These are phyloP conservation scores for Tragelaphus eurycerus DNA, from an alignment of 2,797 vertebrate genomes.

Conservation along the genomic window DNA sequence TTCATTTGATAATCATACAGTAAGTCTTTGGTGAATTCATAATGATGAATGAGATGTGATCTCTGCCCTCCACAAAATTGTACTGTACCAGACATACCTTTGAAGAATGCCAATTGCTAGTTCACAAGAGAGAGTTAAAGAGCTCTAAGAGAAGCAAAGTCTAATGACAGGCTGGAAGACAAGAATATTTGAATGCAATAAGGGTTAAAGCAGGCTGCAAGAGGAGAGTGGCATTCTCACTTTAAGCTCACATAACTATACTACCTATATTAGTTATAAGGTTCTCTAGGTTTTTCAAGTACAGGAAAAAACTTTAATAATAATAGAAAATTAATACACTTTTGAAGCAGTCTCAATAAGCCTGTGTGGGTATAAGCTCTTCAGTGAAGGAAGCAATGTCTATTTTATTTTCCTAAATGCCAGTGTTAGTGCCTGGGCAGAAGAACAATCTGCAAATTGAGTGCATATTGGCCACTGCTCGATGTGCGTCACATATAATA, in stretches of 20 bases:
- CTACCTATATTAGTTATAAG: background rate
- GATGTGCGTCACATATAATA: background rate
- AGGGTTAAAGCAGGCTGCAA: background rate
- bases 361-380: background rate
- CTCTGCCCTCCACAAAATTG: background rate
- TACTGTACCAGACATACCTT: background rate
- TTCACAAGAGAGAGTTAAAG: background rate
- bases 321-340: conserved; percentile 37
- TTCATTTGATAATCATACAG: background rate
- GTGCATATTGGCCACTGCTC: background rate
- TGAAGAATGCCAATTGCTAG: background rate
- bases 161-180: background rate
- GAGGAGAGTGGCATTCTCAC: background rate
- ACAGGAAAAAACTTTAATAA: conserved; percentile 18
- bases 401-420: conserved; percentile 53
- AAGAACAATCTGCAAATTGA: background rate
- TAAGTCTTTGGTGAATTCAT: background rate
- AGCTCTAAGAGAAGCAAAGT: background rate
- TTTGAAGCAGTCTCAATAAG: conserved; percentile 27
- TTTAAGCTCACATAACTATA: background rate
- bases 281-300: background rate
- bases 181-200: background rate
- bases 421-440: background rate
- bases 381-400: background rate
- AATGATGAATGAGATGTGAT: background rate